phyloP scores from a whole-genome alignment of 2,888 invertebrate genomes.

The Ligdia adustata region DNA sequence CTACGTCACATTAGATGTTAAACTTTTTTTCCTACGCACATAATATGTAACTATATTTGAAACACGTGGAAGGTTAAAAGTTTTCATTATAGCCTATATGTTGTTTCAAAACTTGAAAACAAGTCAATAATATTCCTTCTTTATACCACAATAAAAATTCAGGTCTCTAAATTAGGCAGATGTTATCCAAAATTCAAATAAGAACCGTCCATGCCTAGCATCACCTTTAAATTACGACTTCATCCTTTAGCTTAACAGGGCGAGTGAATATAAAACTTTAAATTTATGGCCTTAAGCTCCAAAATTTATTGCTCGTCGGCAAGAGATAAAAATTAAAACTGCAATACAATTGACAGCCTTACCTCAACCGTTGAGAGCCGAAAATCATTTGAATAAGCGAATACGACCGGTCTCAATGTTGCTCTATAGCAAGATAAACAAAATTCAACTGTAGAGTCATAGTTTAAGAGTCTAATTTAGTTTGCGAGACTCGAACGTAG shows the following conservation, averaged over 20 bases:
- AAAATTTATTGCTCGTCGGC: constrained; percentile 30
- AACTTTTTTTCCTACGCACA: too few species aligned
- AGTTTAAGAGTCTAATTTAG: constrained; percentile 50
- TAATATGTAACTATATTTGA: too few species aligned
- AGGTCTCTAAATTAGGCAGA: constrained; percentile 43
- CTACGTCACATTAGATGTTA: too few species aligned
- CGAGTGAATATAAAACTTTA: constrained; percentile 42
- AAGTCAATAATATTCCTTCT: constrained; percentile 26
- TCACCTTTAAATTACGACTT: constrained; percentile 49
- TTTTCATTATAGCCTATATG: neutral
- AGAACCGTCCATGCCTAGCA: constrained; percentile 46
- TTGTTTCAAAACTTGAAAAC: constrained; percentile 12
- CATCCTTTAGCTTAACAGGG: constrained; percentile 42
- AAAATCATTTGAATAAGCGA: constrained; percentile 53
- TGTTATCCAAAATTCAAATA: constrained; percentile 50
- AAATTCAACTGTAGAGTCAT: constrained; percentile 50
- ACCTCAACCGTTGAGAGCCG: constrained; percentile 50
- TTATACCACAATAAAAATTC: constrained; percentile 37
- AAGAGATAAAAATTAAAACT: constrained; percentile 43
- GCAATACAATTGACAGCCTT: constrained; percentile 52
- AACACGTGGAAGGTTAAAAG: too few species aligned
- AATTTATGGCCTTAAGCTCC: constrained; percentile 31
- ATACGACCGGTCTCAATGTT: constrained; percentile 45
- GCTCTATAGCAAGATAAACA: constrained; percentile 39
- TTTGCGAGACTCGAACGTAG: constrained; percentile 37